Conservation (phyloP, 2,888 invertebrate genomes). For the Lithosia quadra region DNA sequence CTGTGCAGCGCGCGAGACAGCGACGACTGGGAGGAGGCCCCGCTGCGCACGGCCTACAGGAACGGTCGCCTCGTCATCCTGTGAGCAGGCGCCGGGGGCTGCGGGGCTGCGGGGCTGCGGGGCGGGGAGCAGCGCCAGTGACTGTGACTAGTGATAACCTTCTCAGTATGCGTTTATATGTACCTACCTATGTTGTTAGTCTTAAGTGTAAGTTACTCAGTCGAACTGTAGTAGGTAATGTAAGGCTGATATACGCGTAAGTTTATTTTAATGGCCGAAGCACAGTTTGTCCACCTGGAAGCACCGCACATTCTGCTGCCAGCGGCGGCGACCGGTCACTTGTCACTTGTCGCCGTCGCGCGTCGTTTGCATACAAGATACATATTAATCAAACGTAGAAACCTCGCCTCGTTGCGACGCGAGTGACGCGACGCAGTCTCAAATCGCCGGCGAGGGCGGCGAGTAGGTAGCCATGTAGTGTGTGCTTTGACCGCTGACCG, state of each 20-base stretch:
- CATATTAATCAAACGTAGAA: too few relatives aligned
- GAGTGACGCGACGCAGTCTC: too few relatives aligned
- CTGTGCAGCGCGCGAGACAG: conserved; percentile 12
- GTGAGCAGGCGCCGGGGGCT: conserved; percentile 28
- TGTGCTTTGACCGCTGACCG: too few relatives aligned
- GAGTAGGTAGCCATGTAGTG: too few relatives aligned
- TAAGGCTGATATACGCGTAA: conserved; percentile 7
- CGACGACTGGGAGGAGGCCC: conserved; percentile 48
- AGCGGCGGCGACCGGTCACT: too few relatives aligned
- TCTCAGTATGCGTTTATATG: neutral
- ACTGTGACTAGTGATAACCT: neutral
- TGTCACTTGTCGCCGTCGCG: too few relatives aligned
- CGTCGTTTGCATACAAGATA: too few relatives aligned
- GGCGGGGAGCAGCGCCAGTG: neutral
- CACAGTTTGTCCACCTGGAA: too few relatives aligned
- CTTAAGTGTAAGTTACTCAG: too few relatives aligned
- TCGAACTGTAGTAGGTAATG: neutral
- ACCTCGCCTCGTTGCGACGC: too few relatives aligned
- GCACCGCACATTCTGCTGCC: neutral
- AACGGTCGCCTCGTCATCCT: conserved; percentile 64
- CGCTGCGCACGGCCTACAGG: conserved; percentile 59
- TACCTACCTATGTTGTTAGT: too few relatives aligned
- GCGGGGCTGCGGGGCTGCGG: neutral
- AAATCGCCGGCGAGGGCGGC: too few relatives aligned
- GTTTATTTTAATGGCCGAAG: neutral